Base-by-base conservation (phyloP, 1,140 invertebrate genomes). In the Musca domestica region DNA sequence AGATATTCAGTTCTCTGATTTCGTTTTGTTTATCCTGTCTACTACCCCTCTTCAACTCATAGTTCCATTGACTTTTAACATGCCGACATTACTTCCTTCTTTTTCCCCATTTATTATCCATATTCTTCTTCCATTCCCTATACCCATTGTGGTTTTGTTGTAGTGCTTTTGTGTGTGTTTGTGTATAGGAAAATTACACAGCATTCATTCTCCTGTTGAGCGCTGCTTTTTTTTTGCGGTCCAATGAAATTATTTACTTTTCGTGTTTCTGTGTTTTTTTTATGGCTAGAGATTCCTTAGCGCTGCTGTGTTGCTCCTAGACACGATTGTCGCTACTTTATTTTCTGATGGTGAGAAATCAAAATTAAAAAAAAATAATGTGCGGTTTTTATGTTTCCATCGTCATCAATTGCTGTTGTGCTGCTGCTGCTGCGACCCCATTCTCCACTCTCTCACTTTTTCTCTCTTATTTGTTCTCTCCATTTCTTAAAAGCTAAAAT, bases 41-140 rank as follows among this genome's bases (percentile, higher is more conserved):
- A n/a, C n/a, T n/a, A n/a, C n/a, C n/a, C n/a, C n/a, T n/a, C n/a
- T n/a, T n/a, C n/a, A n/a, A n/a, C n/a, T n/a, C n/a, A n/a, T n/a
- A n/a, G n/a, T n/a, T n/a, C n/a, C n/a, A n/a, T n/a, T n/a, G n/a
- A n/a, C n/a, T n/a, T n/a, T n/a, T n/a, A n/a, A n/a, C n/a, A n/a
- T n/a, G 71, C 71, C 76, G 74, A 73, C 74, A 75, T 78, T 12
- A 41, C 34, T 41, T 41, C 34, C 34, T 41, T 41, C 4, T 41
- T 77, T 77, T 77, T 76, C 73, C 15, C 5, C 15, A 14, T n/a
- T 48, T 48, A n/a, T 58, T 75, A 73, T 77, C 6, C 23, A 73
- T 77, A 71, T 68, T 72, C 75, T 74, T 77, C 73, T 76, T 73
- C 73, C 76, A 73, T 76, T 78, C 73, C n/a, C 58, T 52, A 70